Evolutionary conservation across 2,113 vertebrate species (phyloP).

Genomic region (Morone saxatilis): DNA sequence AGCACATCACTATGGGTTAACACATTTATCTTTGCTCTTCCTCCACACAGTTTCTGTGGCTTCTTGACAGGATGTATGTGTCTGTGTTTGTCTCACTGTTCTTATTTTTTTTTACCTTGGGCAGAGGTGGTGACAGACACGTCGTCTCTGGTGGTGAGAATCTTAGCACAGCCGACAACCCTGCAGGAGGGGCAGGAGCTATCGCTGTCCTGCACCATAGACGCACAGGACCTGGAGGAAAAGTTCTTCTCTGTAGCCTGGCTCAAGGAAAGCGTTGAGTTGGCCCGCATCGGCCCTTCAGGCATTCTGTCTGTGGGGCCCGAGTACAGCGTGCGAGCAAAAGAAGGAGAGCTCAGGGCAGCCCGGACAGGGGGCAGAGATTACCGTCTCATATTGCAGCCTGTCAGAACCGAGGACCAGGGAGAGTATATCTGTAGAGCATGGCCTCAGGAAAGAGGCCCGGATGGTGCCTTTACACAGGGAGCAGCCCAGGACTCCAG

Average conservation of each 20-base stretch:
- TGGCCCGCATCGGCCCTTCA: slow-evolving; percentile 81
- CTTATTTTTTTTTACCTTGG: not conserved
- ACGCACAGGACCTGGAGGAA: slow-evolving; percentile 52
- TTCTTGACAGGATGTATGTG: slow-evolving; percentile 33
- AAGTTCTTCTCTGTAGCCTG: slow-evolving; percentile 84
- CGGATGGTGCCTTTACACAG: slow-evolving; percentile 63
- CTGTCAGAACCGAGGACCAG: slow-evolving; percentile 80
- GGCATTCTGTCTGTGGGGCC: slow-evolving; percentile 78
- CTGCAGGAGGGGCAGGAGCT: slow-evolving; percentile 83
- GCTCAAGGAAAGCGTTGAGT: slow-evolving; percentile 69
- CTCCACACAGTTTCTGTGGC: not conserved
- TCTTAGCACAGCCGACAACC: slow-evolving; percentile 36
- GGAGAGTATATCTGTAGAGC: slow-evolving; percentile 86
- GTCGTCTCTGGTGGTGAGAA: slow-evolving; percentile 71
- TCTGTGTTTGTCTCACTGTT: slow-evolving; percentile 1
- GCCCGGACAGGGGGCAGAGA: slow-evolving; percentile 72
- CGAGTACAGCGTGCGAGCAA: slow-evolving; percentile 70
- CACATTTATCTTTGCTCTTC: not conserved
- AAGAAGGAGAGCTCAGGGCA: slow-evolving; percentile 79
- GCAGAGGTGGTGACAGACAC: slow-evolving; percentile 61
- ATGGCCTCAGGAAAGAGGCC: slow-evolving; percentile 73
- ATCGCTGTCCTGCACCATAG: slow-evolving; percentile 80
- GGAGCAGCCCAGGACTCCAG: slow-evolving; percentile 66
- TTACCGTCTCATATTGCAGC: slow-evolving; percentile 82
- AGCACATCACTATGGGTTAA: not conserved